Conservation (phyloP, 2,113 vertebrate species). For the Pedionomus torquatus region DNA sequence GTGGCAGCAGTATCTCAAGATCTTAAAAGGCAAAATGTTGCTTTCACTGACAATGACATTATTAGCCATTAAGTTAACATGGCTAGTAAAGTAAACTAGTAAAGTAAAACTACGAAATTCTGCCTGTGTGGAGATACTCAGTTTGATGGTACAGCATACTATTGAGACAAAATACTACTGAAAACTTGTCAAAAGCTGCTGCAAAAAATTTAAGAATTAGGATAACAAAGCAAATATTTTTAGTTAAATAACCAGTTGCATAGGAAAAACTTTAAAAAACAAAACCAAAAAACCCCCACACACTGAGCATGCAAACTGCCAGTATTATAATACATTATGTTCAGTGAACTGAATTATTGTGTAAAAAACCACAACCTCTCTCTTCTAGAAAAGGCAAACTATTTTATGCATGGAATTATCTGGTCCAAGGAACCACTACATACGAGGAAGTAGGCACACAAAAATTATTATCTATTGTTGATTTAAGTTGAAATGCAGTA, state of each 20-base stretch:
- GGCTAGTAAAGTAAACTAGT: not conserved
- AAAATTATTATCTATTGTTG: not conserved
- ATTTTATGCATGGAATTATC: not conserved
- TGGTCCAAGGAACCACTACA: not conserved
- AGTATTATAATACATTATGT: not conserved
- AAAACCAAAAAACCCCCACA: not conserved
- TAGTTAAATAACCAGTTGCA: not conserved
- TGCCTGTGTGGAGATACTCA: not conserved
- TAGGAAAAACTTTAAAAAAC: not conserved
- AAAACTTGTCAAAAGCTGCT: not conserved
- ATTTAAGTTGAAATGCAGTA: not conserved
- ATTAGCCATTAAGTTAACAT: not conserved
- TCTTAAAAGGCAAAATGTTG: not conserved
- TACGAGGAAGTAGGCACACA: not conserved
- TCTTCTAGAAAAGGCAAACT: not conserved
- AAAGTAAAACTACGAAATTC: not conserved
- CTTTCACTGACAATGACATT: not conserved
- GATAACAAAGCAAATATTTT: not conserved
- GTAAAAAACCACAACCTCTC: not conserved
- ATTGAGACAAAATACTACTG: not conserved
- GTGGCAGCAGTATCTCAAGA: not conserved
- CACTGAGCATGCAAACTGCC: not conserved
- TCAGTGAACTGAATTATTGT: not conserved
- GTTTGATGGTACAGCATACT: not conserved
- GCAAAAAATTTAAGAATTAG: not conserved